Base-by-base conservation (phyloP, 2,113 vertebrate species). In the Pseudopodoces humilis region DNA sequence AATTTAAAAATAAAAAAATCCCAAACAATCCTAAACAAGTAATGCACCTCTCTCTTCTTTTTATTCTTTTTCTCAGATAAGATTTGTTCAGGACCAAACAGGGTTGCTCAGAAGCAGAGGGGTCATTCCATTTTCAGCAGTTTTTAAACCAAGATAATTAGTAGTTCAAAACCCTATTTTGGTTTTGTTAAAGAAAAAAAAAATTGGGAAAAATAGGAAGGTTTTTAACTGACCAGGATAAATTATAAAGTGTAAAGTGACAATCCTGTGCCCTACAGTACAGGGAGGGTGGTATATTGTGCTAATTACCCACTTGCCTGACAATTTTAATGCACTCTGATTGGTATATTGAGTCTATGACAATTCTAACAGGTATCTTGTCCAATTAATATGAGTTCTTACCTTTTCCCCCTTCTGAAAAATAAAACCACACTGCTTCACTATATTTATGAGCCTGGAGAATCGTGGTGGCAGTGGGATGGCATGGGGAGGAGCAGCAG, bases 381-480 rank as follows among this genome's bases (percentile, higher is more conserved):
- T 56, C 22, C 8, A 11, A 10, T 24, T 44, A 49, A 59, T 62
- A 14, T 1, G 22, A 59, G 7, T 43, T 35, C 27, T n/a, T 68
- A 19, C 4, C 23, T 83, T 58, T 17, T 22, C 21, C 5, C 4
- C 3, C 7, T 22, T 37, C 28, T 83, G n/a, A 52, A 50, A 70
- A 44, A 21, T 12, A 39, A 50, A 30, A 15, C 33, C 19, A 39
- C 5, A 2, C 2, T 31, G 6, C 37, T 80, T 86, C 13, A 39
- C 7, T 6, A 14, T 47, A 7, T 62, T 17, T 37, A 0, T 60
- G 5, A 60, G 30, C 22, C 44, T 83, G 24, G 14, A 72, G 18
- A 65, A 17, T 59, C 6, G 0, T n/a, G n/a, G 20, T 77, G 33
- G 49, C 7, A 7, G 0, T 78, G 35, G 13, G 22, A 5, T 35